These are phyloP conservation scores for Cygnus buccinator DNA, from an alignment of 2,113 vertebrate species.

Conservation along the genomic window DNA sequence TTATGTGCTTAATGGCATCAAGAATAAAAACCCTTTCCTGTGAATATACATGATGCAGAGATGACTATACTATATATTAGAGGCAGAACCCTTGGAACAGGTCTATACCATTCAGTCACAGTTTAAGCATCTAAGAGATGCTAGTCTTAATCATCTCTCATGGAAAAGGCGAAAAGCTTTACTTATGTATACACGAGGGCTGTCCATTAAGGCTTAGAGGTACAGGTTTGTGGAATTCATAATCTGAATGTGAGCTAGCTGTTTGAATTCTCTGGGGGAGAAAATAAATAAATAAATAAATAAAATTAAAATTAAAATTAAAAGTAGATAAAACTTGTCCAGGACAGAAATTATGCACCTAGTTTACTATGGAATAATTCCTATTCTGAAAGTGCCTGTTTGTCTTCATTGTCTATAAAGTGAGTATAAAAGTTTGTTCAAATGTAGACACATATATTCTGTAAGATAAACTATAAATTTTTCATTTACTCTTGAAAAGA, in stretches of 20 bases:
- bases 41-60: not conserved
- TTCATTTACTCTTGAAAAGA: not conserved
- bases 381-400: not conserved
- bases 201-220: not conserved
- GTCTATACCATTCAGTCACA: not conserved
- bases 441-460: not conserved
- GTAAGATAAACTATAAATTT: not conserved
- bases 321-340: not conserved
- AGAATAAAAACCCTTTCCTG: not conserved
- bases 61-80: not conserved
- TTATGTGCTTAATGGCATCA: not conserved
- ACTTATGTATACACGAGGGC: not conserved
- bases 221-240: not conserved
- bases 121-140: no score
- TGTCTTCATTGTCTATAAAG: not conserved
- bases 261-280: not conserved
- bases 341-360: not conserved
- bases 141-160: no score
- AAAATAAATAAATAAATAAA: no score
- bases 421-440: not conserved
- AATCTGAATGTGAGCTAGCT: not conserved
- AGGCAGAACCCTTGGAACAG: not conserved
- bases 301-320: no score
- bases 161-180: not conserved
- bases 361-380: not conserved